Evolutionary conservation across 2,797 vertebrate genomes (phyloP).

Genomic region (Antrozous pallidus): DNA sequence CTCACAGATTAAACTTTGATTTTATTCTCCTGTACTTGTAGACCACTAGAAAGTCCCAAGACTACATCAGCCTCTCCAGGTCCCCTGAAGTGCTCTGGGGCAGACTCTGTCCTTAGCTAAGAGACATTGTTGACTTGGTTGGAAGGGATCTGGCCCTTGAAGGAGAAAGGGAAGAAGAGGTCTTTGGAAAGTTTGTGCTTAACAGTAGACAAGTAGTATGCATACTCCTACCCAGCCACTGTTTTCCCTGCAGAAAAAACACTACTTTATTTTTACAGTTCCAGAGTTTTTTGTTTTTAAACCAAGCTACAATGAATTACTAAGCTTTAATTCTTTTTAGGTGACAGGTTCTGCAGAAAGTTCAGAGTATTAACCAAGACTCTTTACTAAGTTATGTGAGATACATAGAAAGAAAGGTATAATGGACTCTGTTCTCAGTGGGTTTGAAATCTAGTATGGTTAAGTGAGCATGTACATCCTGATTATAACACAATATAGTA

Average conservation of each 20-base stretch:
- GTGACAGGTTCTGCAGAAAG: not conserved
- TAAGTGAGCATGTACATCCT: not conserved
- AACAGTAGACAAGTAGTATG: not conserved
- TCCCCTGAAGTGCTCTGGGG: not conserved
- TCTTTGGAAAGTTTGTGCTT: not conserved
- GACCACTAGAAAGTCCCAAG: not conserved
- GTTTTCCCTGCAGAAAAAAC: not conserved
- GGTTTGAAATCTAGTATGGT: not conserved
- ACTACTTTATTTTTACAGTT: not conserved
- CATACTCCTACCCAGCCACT: not conserved
- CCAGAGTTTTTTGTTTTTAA: not conserved
- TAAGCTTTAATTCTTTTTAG: slow-evolving; percentile 26
- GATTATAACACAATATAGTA: not conserved
- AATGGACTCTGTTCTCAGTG: not conserved
- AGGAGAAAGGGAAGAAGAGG: not conserved
- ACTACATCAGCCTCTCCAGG: not conserved
- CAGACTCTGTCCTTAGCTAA: not conserved
- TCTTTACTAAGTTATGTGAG: not conserved
- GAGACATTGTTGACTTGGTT: not conserved
- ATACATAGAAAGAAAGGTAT: not conserved
- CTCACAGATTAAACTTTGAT: not conserved
- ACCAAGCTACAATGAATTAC: not conserved
- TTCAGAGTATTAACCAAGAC: not conserved
- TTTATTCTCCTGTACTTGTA: not conserved
- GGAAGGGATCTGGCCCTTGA: slow-evolving; percentile 11